A percentile compares a stretch with the other conserved stretches of the same genome.
Conservation (phyloP, 2,888 invertebrate species). For the Harpagoxenus sublaevis region DNA sequence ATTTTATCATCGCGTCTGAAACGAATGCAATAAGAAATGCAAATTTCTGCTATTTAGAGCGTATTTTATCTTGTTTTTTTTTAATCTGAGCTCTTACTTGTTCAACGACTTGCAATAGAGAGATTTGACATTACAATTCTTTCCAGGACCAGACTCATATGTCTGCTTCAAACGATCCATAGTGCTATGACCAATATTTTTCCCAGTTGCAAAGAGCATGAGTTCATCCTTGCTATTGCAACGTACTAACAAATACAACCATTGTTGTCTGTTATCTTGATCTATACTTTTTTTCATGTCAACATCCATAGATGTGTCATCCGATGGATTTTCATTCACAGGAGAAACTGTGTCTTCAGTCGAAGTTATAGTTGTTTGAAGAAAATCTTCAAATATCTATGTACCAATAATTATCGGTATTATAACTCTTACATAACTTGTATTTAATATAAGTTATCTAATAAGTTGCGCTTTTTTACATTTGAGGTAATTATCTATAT, state of each 20-base stretch:
- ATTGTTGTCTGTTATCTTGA: constrained; percentile 75
- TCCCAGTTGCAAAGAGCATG: constrained; percentile 84
- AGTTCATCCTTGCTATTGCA: constrained; percentile 83
- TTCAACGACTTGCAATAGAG: constrained; percentile 84
- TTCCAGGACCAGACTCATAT: constrained; percentile 82
- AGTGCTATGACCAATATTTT: constrained; percentile 79
- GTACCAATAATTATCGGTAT: constrained; percentile 56
- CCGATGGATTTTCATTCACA: constrained; percentile 53
- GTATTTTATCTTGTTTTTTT: constrained; percentile 40
- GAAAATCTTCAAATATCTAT: constrained; percentile 84
- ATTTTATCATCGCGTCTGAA: constrained; percentile 76
- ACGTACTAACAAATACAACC: constrained; percentile 82
- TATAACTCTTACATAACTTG: neutral
- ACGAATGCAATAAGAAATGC: constrained; percentile 39
- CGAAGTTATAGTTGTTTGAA: constrained; percentile 77
- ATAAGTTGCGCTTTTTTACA: neutral
- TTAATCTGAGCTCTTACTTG: constrained; percentile 76
- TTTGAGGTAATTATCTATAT: neutral
- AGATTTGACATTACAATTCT: constrained; percentile 84
- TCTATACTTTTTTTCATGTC: constrained; percentile 56
- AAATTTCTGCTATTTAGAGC: constrained; percentile 12
- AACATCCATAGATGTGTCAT: constrained; percentile 54
- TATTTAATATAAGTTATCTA: neutral
- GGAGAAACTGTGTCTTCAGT: constrained; percentile 52
- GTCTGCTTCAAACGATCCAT: constrained; percentile 83